Evolutionary conservation across 2,888 invertebrate genomes (phyloP), one percentile per base, ranked within the genome.

Genomic region (Bibio marci): DNA sequence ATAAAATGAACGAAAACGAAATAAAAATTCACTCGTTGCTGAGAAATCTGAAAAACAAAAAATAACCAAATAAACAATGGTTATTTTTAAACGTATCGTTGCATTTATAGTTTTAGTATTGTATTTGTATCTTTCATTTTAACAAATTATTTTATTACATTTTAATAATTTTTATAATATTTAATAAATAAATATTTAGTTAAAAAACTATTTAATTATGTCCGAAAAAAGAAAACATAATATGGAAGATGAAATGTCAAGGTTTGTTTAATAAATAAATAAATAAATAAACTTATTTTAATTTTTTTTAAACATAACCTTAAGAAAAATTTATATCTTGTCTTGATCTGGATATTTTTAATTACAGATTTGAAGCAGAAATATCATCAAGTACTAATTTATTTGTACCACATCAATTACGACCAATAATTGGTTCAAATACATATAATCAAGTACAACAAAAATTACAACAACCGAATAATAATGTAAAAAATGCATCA

Each of bases 201-300:
- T n/a, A n/a, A n/a, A n/a, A n/a, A n/a, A n/a, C n/a, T n/a, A n/a
- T n/a, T n/a, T n/a, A n/a, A n/a, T n/a, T n/a, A n/a, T n/a, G n/a
- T n/a, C n/a, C n/a, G n/a, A n/a, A 6, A 22, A 22, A 22, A 22
- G 22, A 22, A 22, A 22, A 22, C 22, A 8, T 41, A 55, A 80
- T 59, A 88, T 88, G 77, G 88, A 90, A 63, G 87, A 87, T 63
- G 88, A 90, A 67, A 82, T 88, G 78, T 86, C 79, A 55, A 76
- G 83, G 80, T 81, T 63, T 57, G 54, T 48, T 39, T 35, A 27
- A 38, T 36, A 35, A 18, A 35, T 32, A 38, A 39, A 35, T 38
- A 10, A 30, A 31, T 30, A 13, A 41, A 30, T 35, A 32, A 25
- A 38, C 25, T 1, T 25, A 13, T 10, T 14, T 14, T 3, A 14